Base-by-base conservation (phyloP, 2,888 invertebrate genomes). In the Saturnia pavonia region DNA sequence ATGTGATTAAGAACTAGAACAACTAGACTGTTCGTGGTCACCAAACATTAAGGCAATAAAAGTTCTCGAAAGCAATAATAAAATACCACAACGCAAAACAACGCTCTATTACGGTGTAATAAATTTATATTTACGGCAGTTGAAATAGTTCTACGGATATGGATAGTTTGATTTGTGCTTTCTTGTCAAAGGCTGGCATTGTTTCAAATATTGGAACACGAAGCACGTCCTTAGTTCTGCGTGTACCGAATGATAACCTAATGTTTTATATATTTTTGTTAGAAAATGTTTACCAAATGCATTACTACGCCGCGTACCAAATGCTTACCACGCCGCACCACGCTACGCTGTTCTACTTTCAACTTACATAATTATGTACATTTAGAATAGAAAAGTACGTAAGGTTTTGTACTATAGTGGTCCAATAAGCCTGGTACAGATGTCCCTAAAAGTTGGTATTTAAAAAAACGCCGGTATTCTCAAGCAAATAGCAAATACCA, bases 201-300 rank as follows among this genome's bases (percentile, higher is more conserved):
- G 91, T 91, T 91, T 90, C 87, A 85, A 88, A 87, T 90, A 88
- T 90, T 84, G 83, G 85, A 77, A 91, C 84, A 86, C 90, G 80
- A 80, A 78, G 83, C 91, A 91, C 92, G 92, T 89, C 73, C 82
- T 82, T 79, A 85, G 81, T 78, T 79, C 74, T 77, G 83, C 89
- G 91, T 87, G 91, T 83, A 79, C 78, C 73, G 90, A 89, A 91
- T 91, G 82, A 78, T 82, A 87, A 89, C 84, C 73, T 76, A 78
- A 78, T 78, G 81, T 84, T 88, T 89, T 88, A 87, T 87, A 88
- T 90, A 89, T 90, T 90, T 90, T 89, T 88, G 85, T 86, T 85
- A 83, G 79, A 84, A 85, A 83, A 81, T 76, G 81, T 82, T 86
- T 83, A 73, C 72, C 73, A 77, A 83, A 79, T 73, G 34, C 57